These are phyloP conservation scores for Pangasianodon gigas DNA, from an alignment of 2,113 vertebrate species.

Conservation along the genomic window DNA sequence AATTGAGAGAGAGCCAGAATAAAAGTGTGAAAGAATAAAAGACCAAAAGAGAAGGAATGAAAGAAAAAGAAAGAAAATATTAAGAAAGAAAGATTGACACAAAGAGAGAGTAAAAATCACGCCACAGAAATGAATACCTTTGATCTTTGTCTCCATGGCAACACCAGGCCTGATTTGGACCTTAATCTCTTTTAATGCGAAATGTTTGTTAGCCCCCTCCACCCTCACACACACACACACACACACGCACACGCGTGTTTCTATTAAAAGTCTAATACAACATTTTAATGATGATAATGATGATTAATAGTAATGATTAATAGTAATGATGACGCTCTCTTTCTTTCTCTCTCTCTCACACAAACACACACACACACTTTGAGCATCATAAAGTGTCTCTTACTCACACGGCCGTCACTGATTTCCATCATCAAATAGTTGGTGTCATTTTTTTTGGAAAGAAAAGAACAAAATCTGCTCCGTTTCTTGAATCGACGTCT, in stretches of 20 bases:
- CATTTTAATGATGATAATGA: neutral
- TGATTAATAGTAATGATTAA: neutral
- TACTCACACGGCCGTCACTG: neutral
- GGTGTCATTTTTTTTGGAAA: neutral
- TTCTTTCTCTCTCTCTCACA: neutral
- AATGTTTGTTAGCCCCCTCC: conserved; percentile 52
- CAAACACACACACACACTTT: neutral
- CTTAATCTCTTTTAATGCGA: conserved; percentile 66
- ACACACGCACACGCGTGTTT: neutral
- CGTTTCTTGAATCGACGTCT: neutral
- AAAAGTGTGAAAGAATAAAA: neutral
- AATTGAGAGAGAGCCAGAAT: neutral
- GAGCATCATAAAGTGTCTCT: neutral
- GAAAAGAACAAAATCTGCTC: neutral
- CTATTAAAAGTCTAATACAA: neutral
- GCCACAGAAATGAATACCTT: conserved; percentile 58
- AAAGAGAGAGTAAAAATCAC: conserved; percentile 44
- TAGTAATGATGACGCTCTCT: neutral
- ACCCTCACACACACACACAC: conserved; percentile 19
- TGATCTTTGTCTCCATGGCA: conserved; percentile 52
- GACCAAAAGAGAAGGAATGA: neutral
- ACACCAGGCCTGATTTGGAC: conserved; percentile 42
- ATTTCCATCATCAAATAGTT: conserved; percentile 9
- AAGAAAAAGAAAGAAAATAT: conserved; percentile 22
- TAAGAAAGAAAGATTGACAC: conserved; percentile 7